A percentile compares a stretch with the other conserved stretches of the same genome.
Conservation (phyloP, 2,113 vertebrate species). For the Oryzias curvinotus region DNA sequence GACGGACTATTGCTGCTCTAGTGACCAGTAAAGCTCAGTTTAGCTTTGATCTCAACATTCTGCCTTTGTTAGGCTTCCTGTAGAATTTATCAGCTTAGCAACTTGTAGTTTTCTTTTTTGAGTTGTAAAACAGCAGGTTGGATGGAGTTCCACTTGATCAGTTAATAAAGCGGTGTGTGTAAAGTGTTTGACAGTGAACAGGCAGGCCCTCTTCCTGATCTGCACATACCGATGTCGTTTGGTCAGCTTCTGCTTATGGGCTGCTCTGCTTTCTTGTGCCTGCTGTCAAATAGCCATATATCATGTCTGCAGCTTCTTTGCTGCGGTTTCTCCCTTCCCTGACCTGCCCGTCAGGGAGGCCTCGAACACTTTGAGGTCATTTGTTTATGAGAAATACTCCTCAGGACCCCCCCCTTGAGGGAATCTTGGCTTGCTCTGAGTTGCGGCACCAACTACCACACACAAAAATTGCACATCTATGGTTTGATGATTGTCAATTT, state of each 20-base stretch:
- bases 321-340: constrained; percentile 39
- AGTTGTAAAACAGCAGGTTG: constrained; percentile 17
- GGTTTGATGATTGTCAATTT: constrained; percentile 29
- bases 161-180: constrained; percentile 35
- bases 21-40: constrained; percentile 30
- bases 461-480: background rate
- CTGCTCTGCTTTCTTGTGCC: constrained; percentile 38
- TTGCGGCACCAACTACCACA: too few relatives aligned
- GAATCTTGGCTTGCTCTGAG: too few relatives aligned
- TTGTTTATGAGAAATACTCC: constrained; percentile 75
- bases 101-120: constrained; percentile 15
- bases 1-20: constrained; percentile 35
- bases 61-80: constrained; percentile 13
- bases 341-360: constrained; percentile 40
- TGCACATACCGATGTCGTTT: constrained; percentile 46
- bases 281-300: constrained; percentile 58
- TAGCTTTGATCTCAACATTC: constrained; percentile 14
- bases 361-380: constrained; percentile 69
- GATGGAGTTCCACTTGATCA: constrained; percentile 18
- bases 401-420: constrained; percentile 42
- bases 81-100: constrained; percentile 33
- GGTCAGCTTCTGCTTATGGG: constrained; percentile 38
- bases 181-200: constrained; percentile 46
- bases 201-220: constrained; percentile 21
- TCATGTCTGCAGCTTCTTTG: constrained; percentile 43